A percentile compares a stretch with the other conserved stretches of the same genome.
Evolutionary conservation across 2,797 vertebrate genomes (phyloP).

Genomic region (Acanthopagrus latus): DNA sequence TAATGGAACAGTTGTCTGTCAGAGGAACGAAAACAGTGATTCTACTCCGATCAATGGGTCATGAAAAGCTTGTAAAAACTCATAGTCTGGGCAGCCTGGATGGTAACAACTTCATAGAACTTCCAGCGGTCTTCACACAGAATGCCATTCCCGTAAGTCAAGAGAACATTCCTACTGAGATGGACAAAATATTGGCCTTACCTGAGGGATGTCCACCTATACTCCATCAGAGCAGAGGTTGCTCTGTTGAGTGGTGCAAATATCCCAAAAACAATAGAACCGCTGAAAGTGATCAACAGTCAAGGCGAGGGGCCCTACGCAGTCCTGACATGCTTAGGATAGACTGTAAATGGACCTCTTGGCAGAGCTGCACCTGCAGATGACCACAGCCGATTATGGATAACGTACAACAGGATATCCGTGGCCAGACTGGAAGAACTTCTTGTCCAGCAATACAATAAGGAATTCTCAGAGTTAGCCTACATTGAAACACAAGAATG

Average conservation of each 20-base stretch:
- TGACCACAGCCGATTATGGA: not conserved
- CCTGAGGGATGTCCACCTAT: not conserved
- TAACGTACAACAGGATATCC: not conserved
- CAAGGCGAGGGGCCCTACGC: not conserved
- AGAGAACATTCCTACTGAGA: not conserved
- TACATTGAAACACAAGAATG: not conserved
- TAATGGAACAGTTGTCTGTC: not conserved
- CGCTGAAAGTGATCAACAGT: not conserved
- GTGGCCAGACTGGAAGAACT: too few relatives aligned
- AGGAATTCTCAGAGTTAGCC: constrained; percentile 21
- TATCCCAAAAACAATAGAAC: not conserved
- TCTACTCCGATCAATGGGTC: not conserved
- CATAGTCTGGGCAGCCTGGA: not conserved
- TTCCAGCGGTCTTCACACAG: not conserved
- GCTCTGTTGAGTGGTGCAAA: not conserved
- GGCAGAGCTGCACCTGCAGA: not conserved
- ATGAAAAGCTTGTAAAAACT: too few relatives aligned
- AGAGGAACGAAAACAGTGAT: not conserved
- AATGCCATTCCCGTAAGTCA: not conserved
- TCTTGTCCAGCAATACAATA: too few relatives aligned
- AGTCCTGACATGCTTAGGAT: not conserved
- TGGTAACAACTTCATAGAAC: not conserved
- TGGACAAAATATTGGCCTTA: not conserved
- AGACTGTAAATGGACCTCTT: not conserved
- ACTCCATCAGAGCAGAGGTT: not conserved